Percentiles rank a stretch among this genome's conserved stretches.
phyloP scores from a whole-genome alignment of 2,797 vertebrate genomes.

The Dipus sagitta region DNA sequence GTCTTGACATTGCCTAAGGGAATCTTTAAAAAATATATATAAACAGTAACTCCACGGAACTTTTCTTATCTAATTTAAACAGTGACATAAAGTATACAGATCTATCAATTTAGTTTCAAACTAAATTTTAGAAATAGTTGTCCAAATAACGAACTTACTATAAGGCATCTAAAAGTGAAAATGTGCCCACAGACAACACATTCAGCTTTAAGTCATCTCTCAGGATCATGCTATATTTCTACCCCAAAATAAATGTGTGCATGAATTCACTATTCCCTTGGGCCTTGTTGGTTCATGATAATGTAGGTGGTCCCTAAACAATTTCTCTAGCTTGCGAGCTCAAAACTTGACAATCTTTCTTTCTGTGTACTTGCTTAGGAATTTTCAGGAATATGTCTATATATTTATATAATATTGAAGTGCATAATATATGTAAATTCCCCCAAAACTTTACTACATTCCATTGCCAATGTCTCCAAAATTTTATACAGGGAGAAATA shows the following conservation, averaged over 20 bases:
- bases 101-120: constrained; percentile 27
- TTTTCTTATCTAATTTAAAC: constrained; percentile 45
- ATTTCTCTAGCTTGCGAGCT: not conserved
- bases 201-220: not conserved
- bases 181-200: not conserved
- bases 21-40: constrained; percentile 62
- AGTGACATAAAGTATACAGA: not conserved
- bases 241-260: not conserved
- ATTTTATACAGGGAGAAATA: not conserved
- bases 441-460: not conserved
- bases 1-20: constrained; percentile 2
- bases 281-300: not conserved
- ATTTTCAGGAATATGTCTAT: not conserved
- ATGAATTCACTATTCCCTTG: not conserved
- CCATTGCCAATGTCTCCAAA: not conserved
- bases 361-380: not conserved
- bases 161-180: not conserved
- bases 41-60: constrained; percentile 66
- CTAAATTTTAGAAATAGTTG: constrained; percentile 36
- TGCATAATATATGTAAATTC: not conserved
- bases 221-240: not conserved
- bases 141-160: not conserved
- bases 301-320: not conserved
- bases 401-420: not conserved
- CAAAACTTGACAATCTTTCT: not conserved